Base-by-base conservation (phyloP, 2,888 invertebrate species). In the Camponotus fellah region DNA sequence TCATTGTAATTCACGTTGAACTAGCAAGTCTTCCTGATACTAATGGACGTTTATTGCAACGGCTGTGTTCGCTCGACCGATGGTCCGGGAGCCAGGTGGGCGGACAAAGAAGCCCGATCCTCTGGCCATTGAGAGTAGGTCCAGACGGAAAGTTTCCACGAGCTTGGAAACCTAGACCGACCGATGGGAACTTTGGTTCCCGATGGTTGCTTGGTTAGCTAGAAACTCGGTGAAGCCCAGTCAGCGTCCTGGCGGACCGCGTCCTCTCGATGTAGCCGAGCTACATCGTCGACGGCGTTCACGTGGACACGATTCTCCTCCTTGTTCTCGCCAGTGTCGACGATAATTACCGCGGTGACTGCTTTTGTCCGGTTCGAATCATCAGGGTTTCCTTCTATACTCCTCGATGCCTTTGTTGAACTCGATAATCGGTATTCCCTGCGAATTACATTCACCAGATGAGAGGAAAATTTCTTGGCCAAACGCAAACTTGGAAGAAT, bases 271-370 rank as follows among this genome's bases (percentile, higher is more conserved):
- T 58, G 77, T 83, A 64, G 84, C 66, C 75, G 83, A 71, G 71
- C 8, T n/a, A 53, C 53, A 84, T 83, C 81, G 69, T 68, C 82
- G 76, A 79, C 66, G 81, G 86, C 86, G 90, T 90, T 89, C 87
- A 85, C 89, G 85, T 88, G 85, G 85, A 87, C 89, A 86, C 86
- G 86, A 83, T 84, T 88, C 86, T 83, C 85, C 71, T 81, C 88
- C 89, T 87, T 86, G 82, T 83, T 83, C 85, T 83, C 82, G 83
- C 87, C 87, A 85, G 82, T 87, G 87, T 88, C 86, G 89, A 91
- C 92, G 92, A 94, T 94, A 94, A 94, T 94, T 94, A 93, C 92
- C 91, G 92, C 88, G 86, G 88, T 88, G 91, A 91, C 91, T 88
- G 92, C 94, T 94, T 94, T 94, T 94, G 93, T 94, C 92, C 91